phyloP scores from a whole-genome alignment of 2,113 vertebrate species.

The Leucosticte australis region DNA sequence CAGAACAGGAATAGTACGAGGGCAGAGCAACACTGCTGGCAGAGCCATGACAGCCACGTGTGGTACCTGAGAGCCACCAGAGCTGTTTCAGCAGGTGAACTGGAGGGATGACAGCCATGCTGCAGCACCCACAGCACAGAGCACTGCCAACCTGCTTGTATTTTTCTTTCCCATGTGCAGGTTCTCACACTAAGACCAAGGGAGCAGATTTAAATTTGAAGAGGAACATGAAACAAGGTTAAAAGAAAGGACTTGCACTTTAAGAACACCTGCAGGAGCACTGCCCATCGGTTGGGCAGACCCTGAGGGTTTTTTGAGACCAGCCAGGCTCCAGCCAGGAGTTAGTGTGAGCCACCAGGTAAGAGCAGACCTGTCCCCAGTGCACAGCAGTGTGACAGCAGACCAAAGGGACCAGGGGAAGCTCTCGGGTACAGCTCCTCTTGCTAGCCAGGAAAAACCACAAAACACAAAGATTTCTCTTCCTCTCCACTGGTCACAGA shows the following conservation, averaged over 20 bases:
- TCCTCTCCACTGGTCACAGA: neutral
- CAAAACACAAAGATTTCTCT: neutral
- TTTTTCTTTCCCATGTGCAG: neutral
- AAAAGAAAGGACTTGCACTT: neutral
- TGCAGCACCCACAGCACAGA: neutral
- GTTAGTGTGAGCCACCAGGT: fast-evolving
- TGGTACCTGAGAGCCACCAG: neutral
- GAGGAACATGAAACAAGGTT: neutral
- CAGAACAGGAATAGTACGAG: neutral
- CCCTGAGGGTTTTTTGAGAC: neutral
- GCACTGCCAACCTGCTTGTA: neutral
- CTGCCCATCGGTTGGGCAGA: neutral
- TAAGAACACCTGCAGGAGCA: neutral
- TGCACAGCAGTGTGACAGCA: neutral
- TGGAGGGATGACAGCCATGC: neutral
- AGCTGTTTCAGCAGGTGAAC: neutral
- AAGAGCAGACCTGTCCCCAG: neutral
- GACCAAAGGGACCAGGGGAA: neutral
- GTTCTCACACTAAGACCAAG: neutral
- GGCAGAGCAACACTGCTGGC: neutral
- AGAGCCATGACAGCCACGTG: neutral
- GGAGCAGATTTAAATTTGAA: neutral
- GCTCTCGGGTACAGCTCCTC: neutral
- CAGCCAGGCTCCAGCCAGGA: neutral
- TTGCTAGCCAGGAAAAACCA: neutral